phyloP scores from a whole-genome alignment of 2,797 vertebrate species.

The Ataeniobius toweri region DNA sequence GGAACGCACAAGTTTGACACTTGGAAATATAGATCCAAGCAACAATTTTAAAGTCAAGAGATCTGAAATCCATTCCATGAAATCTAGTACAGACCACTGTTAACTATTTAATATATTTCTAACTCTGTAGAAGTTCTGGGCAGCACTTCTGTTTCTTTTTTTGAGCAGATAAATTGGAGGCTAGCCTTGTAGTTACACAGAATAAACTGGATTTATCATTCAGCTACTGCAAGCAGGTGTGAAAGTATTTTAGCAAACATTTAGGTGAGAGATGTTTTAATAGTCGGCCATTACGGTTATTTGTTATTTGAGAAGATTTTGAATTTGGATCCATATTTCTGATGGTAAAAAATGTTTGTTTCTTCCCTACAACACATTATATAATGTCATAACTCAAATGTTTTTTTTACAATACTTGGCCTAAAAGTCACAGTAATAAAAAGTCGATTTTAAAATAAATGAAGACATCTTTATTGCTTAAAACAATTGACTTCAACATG shows the following conservation, averaged over 20 bases:
- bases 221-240: no score
- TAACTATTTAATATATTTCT: background rate
- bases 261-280: no score
- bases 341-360: background rate
- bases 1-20: background rate
- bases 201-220: no score
- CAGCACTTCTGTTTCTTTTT: background rate
- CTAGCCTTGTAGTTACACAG: no score
- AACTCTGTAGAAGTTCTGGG: background rate
- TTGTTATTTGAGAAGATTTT: background rate
- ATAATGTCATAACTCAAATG: background rate
- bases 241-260: no score
- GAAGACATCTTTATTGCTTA: background rate
- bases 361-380: background rate
- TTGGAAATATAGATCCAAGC: background rate
- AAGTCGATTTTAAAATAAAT: background rate
- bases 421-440: background rate
- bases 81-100: background rate
- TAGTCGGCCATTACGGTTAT: no score
- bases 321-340: background rate
- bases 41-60: background rate
- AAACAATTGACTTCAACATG: background rate
- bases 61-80: background rate
- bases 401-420: background rate
- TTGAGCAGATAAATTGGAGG: no score